Evolutionary conservation across 1,140 invertebrate genomes (phyloP).

Genomic region (Cydia pomonella): DNA sequence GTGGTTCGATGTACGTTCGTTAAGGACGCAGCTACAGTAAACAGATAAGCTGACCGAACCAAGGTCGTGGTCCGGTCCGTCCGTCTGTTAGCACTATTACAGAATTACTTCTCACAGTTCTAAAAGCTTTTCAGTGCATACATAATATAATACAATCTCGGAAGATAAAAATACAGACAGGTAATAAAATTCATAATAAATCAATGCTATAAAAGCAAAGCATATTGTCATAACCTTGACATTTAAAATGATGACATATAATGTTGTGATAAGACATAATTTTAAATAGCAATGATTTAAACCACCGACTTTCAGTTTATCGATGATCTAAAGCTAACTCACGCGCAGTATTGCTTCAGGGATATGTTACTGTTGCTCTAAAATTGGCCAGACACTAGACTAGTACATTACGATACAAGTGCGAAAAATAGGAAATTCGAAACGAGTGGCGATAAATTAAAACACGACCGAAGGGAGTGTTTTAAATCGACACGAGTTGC

Average conservation of each 20-base stretch:
- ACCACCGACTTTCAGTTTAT: not conserved
- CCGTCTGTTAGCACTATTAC: too few species aligned
- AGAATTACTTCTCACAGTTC: not conserved
- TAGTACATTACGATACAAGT: too few species aligned
- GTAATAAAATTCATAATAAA: conserved; percentile 1
- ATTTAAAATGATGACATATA: not conserved
- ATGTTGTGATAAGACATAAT: not conserved
- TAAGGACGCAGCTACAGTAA: too few species aligned
- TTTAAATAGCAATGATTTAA: not conserved
- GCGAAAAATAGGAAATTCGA: too few species aligned
- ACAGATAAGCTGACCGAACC: too few species aligned
- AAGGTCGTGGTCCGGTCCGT: too few species aligned
- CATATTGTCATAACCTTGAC: not conserved
- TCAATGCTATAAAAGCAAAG: not conserved
- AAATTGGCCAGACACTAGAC: not conserved
- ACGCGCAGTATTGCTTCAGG: not conserved
- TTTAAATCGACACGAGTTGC: too few species aligned
- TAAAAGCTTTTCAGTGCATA: not conserved
- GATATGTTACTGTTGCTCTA: not conserved
- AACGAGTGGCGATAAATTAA: too few species aligned
- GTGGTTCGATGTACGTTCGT: too few species aligned
- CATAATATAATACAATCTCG: not conserved
- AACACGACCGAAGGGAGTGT: too few species aligned
- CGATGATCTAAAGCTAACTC: not conserved
- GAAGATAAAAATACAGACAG: not conserved